Evolutionary conservation across 2,113 vertebrate species (phyloP).

Genomic region (Ursus arctos): DNA sequence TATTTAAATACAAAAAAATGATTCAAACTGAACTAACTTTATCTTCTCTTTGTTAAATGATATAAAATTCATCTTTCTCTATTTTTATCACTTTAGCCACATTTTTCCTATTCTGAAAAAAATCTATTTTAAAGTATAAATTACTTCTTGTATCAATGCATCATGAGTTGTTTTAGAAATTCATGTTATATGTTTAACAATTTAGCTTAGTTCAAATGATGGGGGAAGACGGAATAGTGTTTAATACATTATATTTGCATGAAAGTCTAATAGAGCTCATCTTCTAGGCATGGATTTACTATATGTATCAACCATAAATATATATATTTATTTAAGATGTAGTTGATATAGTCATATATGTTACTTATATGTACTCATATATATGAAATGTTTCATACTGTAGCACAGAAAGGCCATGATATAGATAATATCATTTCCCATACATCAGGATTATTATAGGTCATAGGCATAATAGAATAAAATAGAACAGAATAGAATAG

Average conservation of each 20-base stretch:
- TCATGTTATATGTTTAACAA: background rate
- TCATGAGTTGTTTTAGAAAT: conserved; percentile 7
- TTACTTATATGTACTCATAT: background rate
- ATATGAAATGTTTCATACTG: background rate
- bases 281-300: background rate
- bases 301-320: background rate
- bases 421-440: background rate
- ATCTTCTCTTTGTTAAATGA: background rate
- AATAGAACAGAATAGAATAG: background rate
- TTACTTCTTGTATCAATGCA: background rate
- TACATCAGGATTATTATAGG: background rate
- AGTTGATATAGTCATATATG: background rate
- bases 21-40: background rate
- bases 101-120: background rate
- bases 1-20: background rate
- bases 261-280: background rate
- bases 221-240: background rate
- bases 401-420: background rate
- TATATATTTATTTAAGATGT: background rate
- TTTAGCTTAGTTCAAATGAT: conserved; percentile 28
- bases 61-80: background rate
- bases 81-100: conserved; percentile 1
- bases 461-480: background rate
- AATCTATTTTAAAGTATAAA: background rate
- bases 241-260: background rate